Evolutionary conservation across 2,797 vertebrate species (phyloP).

Genomic region (Nyctalus aviator): DNA sequence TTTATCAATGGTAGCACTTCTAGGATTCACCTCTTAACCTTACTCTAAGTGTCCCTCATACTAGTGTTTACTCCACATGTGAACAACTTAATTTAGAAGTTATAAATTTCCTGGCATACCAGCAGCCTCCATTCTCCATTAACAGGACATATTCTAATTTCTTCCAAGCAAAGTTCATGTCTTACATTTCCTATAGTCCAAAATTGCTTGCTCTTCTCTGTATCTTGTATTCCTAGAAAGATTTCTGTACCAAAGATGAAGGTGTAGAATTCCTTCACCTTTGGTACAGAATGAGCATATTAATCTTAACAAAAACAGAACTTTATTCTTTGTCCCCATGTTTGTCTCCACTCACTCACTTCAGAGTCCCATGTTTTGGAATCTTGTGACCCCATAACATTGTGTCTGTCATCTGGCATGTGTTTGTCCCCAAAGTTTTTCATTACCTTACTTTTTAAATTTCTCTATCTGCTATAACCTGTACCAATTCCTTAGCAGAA

Average conservation of each 20-base stretch:
- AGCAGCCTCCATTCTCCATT: no score
- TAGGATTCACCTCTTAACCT: neutral
- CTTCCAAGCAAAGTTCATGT: neutral
- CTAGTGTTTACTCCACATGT: neutral
- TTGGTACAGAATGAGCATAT: no score
- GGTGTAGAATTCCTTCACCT: constrained; percentile 1
- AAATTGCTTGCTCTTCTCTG: neutral
- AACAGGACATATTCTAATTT: no score
- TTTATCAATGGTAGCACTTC: neutral
- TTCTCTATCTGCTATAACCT: neutral
- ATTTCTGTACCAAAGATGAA: neutral
- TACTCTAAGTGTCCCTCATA: neutral
- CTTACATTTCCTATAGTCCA: neutral
- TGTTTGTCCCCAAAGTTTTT: neutral
- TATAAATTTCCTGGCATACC: no score
- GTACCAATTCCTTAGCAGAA: neutral
- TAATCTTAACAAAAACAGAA: neutral
- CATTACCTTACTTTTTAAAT: neutral
- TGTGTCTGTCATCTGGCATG: neutral
- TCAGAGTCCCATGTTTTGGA: neutral
- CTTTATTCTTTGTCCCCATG: neutral
- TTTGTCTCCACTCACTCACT: neutral
- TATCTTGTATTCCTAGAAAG: neutral
- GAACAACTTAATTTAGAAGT: neutral
- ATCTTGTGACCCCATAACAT: neutral